These are phyloP conservation scores for Myocastor coypus DNA, from an alignment of 2,113 vertebrate species.

Conservation along the genomic window DNA sequence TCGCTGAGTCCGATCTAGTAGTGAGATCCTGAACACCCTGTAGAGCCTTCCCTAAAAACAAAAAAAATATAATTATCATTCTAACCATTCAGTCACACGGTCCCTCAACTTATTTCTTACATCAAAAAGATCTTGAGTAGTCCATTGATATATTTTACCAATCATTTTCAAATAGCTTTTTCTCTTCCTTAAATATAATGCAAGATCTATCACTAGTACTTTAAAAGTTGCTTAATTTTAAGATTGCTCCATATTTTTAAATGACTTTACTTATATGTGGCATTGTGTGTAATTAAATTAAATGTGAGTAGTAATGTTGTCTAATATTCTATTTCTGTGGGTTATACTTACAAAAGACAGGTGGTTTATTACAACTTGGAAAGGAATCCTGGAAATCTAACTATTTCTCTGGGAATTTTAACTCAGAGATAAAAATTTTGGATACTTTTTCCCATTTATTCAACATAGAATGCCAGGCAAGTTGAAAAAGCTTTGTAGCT, in stretches of 20 bases:
- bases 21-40: too few relatives aligned
- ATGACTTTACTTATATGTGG: conserved; percentile 2
- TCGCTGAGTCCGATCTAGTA: too few relatives aligned
- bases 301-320: conserved; percentile 56
- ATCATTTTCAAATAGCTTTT: not conserved
- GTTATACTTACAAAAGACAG: conserved; percentile 66
- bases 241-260: not conserved
- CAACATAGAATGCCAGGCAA: conserved; percentile 67
- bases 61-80: not conserved
- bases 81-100: not conserved
- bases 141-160: conserved; percentile 14
- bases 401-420: conserved; percentile 79
- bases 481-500: conserved; percentile 65
- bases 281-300: conserved; percentile 51
- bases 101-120: conserved; percentile 52
- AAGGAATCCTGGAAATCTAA: conserved; percentile 62
- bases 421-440: conserved; percentile 72
- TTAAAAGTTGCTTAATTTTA: not conserved
- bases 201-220: not conserved
- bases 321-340: conserved; percentile 48
- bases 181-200: conserved; percentile 32
- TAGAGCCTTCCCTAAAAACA: too few relatives aligned
- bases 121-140: not conserved
- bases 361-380: conserved; percentile 79
- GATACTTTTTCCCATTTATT: conserved; percentile 75